phyloP scores from a whole-genome alignment of 2,888 invertebrate species.

The Pristionchus mayeri region DNA sequence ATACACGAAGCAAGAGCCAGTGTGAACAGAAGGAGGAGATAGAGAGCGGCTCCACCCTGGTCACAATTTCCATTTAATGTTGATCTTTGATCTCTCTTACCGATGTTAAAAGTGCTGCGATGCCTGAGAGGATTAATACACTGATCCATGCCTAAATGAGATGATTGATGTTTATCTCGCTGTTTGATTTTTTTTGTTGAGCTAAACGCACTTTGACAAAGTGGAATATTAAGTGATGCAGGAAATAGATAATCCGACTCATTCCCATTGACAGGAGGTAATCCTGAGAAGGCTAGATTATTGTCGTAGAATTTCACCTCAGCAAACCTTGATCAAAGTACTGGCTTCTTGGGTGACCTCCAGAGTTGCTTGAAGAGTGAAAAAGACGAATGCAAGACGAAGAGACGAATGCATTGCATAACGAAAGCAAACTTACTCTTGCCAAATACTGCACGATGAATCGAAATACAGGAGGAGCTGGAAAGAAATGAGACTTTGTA shows the following conservation, averaged over 20 bases:
- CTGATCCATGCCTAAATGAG: background rate
- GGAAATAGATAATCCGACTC: background rate
- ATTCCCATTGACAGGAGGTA: conserved; percentile 37
- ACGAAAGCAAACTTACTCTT: too few relatives aligned
- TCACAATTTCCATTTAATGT: background rate
- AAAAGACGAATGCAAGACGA: too few relatives aligned
- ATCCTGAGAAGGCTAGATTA: background rate
- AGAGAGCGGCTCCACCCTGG: background rate
- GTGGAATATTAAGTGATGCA: conserved; percentile 16
- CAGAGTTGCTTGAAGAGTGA: too few relatives aligned
- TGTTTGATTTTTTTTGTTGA: background rate
- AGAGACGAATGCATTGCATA: too few relatives aligned
- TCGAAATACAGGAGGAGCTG: too few relatives aligned
- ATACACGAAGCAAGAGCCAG: background rate
- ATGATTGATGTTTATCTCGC: background rate
- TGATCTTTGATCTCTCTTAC: background rate
- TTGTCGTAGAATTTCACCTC: background rate
- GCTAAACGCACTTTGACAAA: background rate
- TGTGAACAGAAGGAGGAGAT: background rate
- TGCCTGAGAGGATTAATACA: background rate
- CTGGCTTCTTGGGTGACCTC: too few relatives aligned
- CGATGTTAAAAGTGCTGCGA: background rate
- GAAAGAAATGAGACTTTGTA: too few relatives aligned
- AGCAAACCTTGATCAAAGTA: background rate
- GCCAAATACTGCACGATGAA: too few relatives aligned